Conservation (phyloP, 2,797 vertebrate genomes). For the Zalophus californianus region DNA sequence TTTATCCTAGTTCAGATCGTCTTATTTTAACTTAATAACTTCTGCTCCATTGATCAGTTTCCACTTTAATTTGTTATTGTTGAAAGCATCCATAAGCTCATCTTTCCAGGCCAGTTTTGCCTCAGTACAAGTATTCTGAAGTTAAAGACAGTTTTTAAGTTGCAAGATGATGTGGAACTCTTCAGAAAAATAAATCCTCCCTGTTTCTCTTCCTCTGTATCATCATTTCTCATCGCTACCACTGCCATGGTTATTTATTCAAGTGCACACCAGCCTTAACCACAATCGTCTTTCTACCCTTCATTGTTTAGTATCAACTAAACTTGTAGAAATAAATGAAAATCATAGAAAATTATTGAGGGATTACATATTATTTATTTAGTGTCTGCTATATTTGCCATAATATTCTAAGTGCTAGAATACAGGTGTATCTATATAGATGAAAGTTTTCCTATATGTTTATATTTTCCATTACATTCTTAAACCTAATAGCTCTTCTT, state of each 20-base stretch:
- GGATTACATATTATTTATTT: neutral
- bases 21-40: neutral
- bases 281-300: neutral
- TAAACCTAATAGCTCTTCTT: neutral
- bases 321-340: neutral
- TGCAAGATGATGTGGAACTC: neutral
- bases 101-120: neutral
- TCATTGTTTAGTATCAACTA: neutral
- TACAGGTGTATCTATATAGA: neutral
- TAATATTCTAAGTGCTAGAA: neutral
- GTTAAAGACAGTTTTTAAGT: slow-evolving; percentile 5
- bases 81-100: neutral
- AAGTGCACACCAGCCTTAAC: accelerated
- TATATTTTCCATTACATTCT: neutral
- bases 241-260: neutral
- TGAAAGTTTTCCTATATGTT: neutral
- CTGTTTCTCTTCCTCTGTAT: neutral
- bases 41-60: neutral
- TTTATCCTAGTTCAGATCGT: neutral
- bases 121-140: neutral
- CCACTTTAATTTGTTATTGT: neutral
- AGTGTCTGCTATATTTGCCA: neutral
- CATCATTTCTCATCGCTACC: neutral
- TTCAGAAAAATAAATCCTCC: neutral
- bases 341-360: neutral